Evolutionary conservation across 37 sponge, comb jelly and placozoan genomes (phyloP), one percentile per base, ranked within the genome.

Genomic region (Ianthella basta): DNA sequence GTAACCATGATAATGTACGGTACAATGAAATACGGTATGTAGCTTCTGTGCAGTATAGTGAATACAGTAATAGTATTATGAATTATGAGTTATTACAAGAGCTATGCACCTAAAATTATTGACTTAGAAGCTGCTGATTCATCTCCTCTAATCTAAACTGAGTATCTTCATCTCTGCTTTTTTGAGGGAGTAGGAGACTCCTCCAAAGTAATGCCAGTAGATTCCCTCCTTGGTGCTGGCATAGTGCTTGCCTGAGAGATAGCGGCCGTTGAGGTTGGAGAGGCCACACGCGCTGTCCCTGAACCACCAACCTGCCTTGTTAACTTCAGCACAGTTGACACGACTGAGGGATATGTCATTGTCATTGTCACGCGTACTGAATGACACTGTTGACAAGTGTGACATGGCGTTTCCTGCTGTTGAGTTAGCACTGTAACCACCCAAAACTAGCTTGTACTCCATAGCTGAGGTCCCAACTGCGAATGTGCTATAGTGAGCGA

Each of bases 261-360:
- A 80, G 30, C 33, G 30, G 36, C 56, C 37, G 34, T 80, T 80
- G 41, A 80, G 61, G 59, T 80, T 80, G 19, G 33, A 35, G 3
- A 21, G 21, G 2, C 72, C 59, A 30, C 37, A 34, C 61, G 15
- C 13, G 36, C 41, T 29, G 25, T 39, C 60, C 25, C 27, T 37
- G 70, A 72, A 83, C 84, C 84, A 83, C 84, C 84, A 83, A 25
- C 72, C 84, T 24, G 73, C 84, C 25, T 67, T 83, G 50, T 69
- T 23, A 50, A 41, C 34, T 36, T 15, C 57, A 15, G 84, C 84
- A 70, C 84, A 83, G 73, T 83, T 83, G 14, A 55, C 29, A 27
- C 29, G 18, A 40, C 2, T 21, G 35, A 35, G 29, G 34, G 72
- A 70, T 34, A 33, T 29, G 36, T 83, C 84, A 34, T 83, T 83